Evolutionary conservation across 1,140 invertebrate genomes (phyloP).

Genomic region (Heliconius congener): DNA sequence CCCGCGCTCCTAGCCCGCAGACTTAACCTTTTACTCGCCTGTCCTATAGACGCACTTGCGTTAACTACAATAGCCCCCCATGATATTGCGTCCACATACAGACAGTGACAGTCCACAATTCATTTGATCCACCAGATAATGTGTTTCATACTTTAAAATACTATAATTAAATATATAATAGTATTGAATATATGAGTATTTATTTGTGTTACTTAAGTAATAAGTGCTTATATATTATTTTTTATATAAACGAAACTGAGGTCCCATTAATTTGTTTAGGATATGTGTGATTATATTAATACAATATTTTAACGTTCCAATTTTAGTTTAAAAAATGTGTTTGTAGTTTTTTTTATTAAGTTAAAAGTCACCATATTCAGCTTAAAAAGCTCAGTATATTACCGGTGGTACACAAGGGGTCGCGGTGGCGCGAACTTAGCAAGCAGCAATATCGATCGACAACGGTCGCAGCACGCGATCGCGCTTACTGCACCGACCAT

Average conservation of each 20-base stretch:
- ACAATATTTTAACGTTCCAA: neutral
- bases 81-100: slow-evolving; percentile 25
- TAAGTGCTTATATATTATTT: neutral
- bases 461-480: slow-evolving; percentile 70
- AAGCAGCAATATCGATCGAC: slow-evolving; percentile 70
- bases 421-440: slow-evolving; percentile 67
- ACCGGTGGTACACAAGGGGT: slow-evolving; percentile 36
- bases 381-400: slow-evolving; percentile 17
- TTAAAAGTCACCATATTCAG: neutral
- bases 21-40: slow-evolving; percentile 65
- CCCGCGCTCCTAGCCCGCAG: slow-evolving; percentile 59
- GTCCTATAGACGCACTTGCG: slow-evolving; percentile 58
- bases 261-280: neutral
- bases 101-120: slow-evolving; percentile 2
- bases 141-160: neutral
- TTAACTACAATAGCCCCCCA: slow-evolving; percentile 45
- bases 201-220: neutral
- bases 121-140: neutral
- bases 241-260: neutral
- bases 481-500: slow-evolving; percentile 61
- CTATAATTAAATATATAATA: neutral
- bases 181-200: neutral
- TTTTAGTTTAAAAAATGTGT: neutral
- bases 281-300: neutral
- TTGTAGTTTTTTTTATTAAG: neutral